Base-by-base conservation (phyloP, 2,113 vertebrate genomes). In the Ophthalmolycus amberensis region DNA sequence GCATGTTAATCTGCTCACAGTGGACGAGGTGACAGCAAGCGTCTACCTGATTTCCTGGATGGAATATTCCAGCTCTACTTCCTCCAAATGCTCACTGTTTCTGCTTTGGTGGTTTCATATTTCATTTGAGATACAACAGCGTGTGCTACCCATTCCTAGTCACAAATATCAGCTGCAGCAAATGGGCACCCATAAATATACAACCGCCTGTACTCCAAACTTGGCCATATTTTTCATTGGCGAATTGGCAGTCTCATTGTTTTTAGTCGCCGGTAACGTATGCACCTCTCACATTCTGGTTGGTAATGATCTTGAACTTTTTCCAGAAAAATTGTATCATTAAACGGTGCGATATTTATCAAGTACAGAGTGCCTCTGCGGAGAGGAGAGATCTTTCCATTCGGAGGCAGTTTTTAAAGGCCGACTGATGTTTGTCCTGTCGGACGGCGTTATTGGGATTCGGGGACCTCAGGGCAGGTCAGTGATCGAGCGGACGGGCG, bases 221-320 rank as follows among this genome's bases (percentile, higher is more conserved):
- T 6, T 1, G 29, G 64, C 29, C 25, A 9, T 64, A 78, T 87
- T 87, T 86, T 54, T 86, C 78, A 89, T 44, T 12, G 63, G 56
- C 0, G 58, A 79, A 84, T 71, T 86, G 88, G 80, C 86, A 85
- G 80, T 73, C 80, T 82, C 74, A 77, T 85, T 85, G 84, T 85
- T 88, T 90, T 79, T 80, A 77, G 76, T 68, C 74, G 20, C 50
- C 37, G 22, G 63, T 88, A 88, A 90, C 72, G 4, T 84, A 85
- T 84, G 80, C 69, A 50, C 86, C 86, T 88, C 77, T 91, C 85
- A 86, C 85, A 83, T 75, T 86, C 59, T 48, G 65, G 32, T 64
- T 67, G 74, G 75, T 81, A 85, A 90, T 87, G 82, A 85, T 85
- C 77, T 81, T 56, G 63, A 82, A 90, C 85, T 14, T n/a, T 90